These are phyloP conservation scores for Danio aesculapii DNA, from an alignment of 2,797 vertebrate species.

Conservation along the genomic window DNA sequence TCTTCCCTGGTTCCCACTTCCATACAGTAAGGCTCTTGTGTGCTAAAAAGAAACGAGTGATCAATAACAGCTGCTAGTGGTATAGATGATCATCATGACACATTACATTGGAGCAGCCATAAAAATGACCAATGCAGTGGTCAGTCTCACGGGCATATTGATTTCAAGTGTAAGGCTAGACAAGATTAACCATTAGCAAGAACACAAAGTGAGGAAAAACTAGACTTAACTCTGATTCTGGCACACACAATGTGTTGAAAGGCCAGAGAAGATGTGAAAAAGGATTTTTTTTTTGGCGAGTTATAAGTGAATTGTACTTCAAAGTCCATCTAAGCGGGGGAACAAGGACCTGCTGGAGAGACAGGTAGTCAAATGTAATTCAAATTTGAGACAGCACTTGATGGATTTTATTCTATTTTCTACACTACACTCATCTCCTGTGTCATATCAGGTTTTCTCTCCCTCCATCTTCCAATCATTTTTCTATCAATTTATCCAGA, in stretches of 20 bases:
- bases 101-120: constrained; percentile 25
- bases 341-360: constrained; percentile 48
- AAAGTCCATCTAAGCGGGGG: constrained; percentile 40
- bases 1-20: background rate
- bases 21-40: background rate
- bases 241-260: background rate
- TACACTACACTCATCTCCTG: constrained; percentile 53
- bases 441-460: constrained; percentile 67
- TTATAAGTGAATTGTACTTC: constrained; percentile 16
- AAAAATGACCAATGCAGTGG: constrained; percentile 32
- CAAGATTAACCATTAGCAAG: constrained; percentile 25
- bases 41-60: constrained; percentile 29
- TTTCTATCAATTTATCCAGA: constrained; percentile 58
- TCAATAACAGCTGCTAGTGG: constrained; percentile 35
- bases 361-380: constrained; percentile 58
- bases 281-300: background rate
- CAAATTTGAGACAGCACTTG: constrained; percentile 51
- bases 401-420: constrained; percentile 56
- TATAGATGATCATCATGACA: constrained; percentile 23
- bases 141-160: constrained; percentile 27
- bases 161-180: constrained; percentile 25
- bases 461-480: constrained; percentile 61
- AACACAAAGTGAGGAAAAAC: background rate
- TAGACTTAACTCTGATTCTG: background rate
- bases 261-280: background rate